Conservation (phyloP, 2,113 vertebrate genomes). For the Ceyx margarethae region DNA sequence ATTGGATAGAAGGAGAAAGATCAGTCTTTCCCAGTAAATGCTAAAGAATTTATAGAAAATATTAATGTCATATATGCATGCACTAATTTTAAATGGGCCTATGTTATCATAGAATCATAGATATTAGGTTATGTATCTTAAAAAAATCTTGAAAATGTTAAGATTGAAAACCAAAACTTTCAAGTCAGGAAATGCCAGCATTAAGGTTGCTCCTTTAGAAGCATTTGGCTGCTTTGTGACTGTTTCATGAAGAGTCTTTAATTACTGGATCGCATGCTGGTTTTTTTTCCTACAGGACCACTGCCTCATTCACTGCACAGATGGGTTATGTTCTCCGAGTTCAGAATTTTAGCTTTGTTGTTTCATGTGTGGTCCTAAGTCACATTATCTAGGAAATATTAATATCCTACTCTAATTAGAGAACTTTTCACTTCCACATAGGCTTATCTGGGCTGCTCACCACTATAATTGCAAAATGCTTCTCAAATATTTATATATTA, state of each 20-base stretch:
- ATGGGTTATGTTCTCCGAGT: slow-evolving; percentile 15
- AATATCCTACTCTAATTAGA: neutral
- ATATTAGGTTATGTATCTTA: neutral
- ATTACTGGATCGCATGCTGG: slow-evolving; percentile 23
- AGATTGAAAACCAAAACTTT: neutral
- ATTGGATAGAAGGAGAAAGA: neutral
- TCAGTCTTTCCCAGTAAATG: neutral
- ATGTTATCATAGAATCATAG: neutral
- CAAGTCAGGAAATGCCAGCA: neutral
- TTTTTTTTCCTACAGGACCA: slow-evolving; percentile 31
- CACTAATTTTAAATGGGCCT: neutral
- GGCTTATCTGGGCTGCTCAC: neutral
- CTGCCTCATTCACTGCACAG: slow-evolving; percentile 10
- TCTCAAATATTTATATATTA: neutral
- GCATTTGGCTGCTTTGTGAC: neutral
- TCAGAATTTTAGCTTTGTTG: neutral
- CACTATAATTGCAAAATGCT: neutral
- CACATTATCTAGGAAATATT: neutral
- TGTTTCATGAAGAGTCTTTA: slow-evolving; percentile 29
- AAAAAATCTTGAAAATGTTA: neutral
- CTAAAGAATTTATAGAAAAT: neutral
- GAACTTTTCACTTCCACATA: neutral
- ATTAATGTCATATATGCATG: neutral
- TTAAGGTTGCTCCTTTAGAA: neutral
- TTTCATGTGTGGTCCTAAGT: neutral